Evolutionary conservation across 2,888 invertebrate species (phyloP), one percentile per base, ranked within the genome.

Genomic region (Villa cingulata): DNA sequence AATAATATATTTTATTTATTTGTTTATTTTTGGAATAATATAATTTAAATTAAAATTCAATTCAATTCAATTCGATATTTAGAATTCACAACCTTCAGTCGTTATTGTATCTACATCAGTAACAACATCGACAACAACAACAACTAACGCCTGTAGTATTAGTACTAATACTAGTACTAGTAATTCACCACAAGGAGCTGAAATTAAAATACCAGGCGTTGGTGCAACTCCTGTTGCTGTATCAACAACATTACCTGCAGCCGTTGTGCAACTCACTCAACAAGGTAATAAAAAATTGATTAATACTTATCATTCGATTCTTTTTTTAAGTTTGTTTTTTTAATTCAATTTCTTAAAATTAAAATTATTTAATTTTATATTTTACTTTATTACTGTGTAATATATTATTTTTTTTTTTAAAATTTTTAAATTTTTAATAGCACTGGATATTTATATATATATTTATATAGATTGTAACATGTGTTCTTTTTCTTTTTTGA

Each of bases 181-280:
- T 7, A 46, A 46, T 37, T 52, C 62, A 50, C 66, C 70, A 48
- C 70, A 68, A 53, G 70, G 72, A 53, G 68, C 72, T 17, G 76
- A 79, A 68, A 75, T 78, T 43, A 78, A 78, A 62, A 74, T 78
- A 53, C 70, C 76, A 44, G 74, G 74, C 15, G 71, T 74, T 52
- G 74, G 76, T 46, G 72, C 70, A 45, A 77, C 78, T 38, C 75
- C 78, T 15, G 72, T 79, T 47, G 75, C 80, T 15, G 73, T 77
- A 34, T 74, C 78, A 23, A 75, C 77, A 3, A 70, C 73, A 43
- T 62, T 79, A 51, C 77, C 80, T 42, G 74, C 78, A 43, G 75
- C 77, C 45, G 77, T 79, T 51, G 74, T 77, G 46, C 77, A 80
- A 60, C 70, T 78, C 51, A 72, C 66, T 53, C 75, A 75, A 59